Evolutionary conservation across 2,113 vertebrate genomes (phyloP).

Genomic region (Scolopax mira): DNA sequence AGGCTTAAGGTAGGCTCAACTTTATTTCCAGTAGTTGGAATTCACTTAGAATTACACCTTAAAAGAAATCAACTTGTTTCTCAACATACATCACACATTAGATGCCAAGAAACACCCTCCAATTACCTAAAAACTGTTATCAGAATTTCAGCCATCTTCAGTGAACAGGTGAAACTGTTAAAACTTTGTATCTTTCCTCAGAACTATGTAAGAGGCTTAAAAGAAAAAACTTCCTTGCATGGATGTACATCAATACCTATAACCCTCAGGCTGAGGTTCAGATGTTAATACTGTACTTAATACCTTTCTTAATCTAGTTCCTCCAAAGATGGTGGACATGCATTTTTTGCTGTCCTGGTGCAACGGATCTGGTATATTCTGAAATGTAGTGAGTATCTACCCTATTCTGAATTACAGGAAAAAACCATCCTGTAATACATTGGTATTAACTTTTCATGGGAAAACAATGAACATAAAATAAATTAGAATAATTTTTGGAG

Average conservation of each 20-base stretch:
- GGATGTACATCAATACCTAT: not conserved
- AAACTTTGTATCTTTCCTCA: not conserved
- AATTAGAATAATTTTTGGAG: not conserved
- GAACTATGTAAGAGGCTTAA: not conserved
- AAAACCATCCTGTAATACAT: not conserved
- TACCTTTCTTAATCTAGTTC: not conserved
- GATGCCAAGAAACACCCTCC: not conserved
- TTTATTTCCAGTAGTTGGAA: not conserved
- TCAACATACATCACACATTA: not conserved
- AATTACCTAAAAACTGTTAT: not conserved
- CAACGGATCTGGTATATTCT: not conserved
- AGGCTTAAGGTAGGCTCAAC: not conserved
- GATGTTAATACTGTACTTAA: not conserved
- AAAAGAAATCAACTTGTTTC: not conserved
- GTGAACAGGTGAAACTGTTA: not conserved
- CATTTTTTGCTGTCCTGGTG: not conserved
- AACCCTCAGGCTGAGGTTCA: not conserved
- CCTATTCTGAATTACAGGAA: not conserved
- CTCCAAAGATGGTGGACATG: not conserved
- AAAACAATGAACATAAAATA: conserved; percentile 10
- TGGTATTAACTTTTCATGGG: not conserved
- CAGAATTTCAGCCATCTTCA: not conserved
- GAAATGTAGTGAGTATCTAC: not conserved
- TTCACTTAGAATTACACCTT: not conserved
- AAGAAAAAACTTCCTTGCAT: not conserved